Percentiles rank a stretch among this genome's conserved stretches.
phyloP scores from a whole-genome alignment of 2,797 vertebrate genomes.

The Lepus oiostolus region DNA sequence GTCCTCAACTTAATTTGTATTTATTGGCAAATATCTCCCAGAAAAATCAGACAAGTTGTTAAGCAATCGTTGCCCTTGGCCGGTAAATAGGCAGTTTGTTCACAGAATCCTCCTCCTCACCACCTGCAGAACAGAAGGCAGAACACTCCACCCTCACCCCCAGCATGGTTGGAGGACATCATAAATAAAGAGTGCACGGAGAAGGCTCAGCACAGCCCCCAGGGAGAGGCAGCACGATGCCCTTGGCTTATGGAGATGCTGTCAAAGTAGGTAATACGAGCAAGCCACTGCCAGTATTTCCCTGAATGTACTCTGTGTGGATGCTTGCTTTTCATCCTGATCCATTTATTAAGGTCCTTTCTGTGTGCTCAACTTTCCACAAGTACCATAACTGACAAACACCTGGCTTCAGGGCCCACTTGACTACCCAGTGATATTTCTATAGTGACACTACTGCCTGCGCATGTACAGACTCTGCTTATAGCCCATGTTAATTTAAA shows the following conservation, averaged over 20 bases:
- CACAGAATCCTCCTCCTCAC: conserved; percentile 60
- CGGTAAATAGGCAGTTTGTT: conserved; percentile 41
- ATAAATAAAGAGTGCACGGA: conserved; percentile 1
- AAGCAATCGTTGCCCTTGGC: conserved; percentile 22
- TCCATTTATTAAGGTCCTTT: neutral
- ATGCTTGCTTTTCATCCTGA: neutral
- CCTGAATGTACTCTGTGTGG: neutral
- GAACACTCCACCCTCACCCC: neutral
- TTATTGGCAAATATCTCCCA: conserved; percentile 25
- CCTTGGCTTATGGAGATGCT: neutral
- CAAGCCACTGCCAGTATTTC: neutral
- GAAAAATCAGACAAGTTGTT: conserved; percentile 64
- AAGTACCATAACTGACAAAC: neutral
- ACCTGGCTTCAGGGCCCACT: neutral
- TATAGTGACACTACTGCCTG: neutral
- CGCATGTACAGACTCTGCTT: neutral
- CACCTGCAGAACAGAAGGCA: conserved; percentile 66
- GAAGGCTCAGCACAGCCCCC: neutral
- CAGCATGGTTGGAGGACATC: neutral
- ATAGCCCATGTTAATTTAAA: neutral
- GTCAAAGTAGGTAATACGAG: neutral
- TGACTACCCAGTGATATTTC: neutral
- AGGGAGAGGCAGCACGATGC: neutral
- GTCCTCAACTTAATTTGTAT: conserved; percentile 55
- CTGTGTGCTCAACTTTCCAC: neutral